Evolutionary conservation across 2,888 invertebrate species (phyloP).

Genomic region (Dynastes maya): DNA sequence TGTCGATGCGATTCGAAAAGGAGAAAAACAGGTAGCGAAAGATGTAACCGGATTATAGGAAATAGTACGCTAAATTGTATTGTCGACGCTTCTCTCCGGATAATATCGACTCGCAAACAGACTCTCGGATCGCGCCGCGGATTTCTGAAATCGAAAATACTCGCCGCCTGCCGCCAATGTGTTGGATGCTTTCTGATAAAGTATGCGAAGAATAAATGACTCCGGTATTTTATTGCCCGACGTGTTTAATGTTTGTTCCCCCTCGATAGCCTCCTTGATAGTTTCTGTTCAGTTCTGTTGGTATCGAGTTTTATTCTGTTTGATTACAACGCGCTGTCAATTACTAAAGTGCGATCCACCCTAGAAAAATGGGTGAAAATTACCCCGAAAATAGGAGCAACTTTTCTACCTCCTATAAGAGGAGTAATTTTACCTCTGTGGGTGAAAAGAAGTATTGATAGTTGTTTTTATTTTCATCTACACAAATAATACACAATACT

Average conservation of each 20-base stretch:
- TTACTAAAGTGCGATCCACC: no score
- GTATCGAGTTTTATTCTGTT: neutral
- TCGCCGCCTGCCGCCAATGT: neutral
- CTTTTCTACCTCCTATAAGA: no score
- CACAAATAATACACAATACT: no score
- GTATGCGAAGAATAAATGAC: neutral
- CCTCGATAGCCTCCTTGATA: neutral
- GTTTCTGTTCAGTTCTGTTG: neutral
- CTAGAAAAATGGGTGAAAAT: no score
- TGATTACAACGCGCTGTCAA: neutral
- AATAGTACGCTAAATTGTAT: conserved; percentile 33
- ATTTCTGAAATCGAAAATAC: neutral
- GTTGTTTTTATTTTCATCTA: no score
- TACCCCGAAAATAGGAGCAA: no score
- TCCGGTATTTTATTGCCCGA: neutral
- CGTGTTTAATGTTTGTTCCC: neutral
- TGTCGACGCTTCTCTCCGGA: conserved; percentile 27
- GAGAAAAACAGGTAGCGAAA: conserved; percentile 26
- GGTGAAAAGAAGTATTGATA: no score
- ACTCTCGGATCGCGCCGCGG: neutral
- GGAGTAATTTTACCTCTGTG: no score
- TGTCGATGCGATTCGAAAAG: conserved; percentile 2
- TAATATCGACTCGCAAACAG: conserved; percentile 38
- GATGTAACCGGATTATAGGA: conserved; percentile 35
- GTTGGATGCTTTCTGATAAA: conserved; percentile 4